Evolutionary conservation across 2,888 invertebrate genomes (phyloP), one percentile per base, ranked within the genome.

Genomic region (Chydorus sphaericus): DNA sequence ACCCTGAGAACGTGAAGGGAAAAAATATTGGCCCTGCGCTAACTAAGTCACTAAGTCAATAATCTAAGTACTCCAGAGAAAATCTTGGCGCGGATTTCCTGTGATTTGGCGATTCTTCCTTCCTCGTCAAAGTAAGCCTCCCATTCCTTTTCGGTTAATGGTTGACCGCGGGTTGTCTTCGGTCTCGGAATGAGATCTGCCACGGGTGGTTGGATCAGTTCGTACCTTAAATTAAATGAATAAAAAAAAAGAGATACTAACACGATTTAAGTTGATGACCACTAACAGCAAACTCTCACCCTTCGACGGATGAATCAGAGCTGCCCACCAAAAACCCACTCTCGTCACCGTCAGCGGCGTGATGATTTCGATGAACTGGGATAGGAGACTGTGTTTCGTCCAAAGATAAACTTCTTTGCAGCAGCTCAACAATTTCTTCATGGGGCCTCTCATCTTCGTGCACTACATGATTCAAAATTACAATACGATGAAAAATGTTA

Each of bases 111-210:
- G 37, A 96, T 78, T 66, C 83, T 76, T 1, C 94, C 94, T 59
- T 88, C 83, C 2, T 79, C 70, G 66, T 88, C 85, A 67, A 85
- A 81, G 63, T 83, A 79, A 54, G 80, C 80, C 8, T 80, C 75
- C 94, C 94, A 97, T 64, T 87, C 85, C 59, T 82, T 80, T 57
- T 77, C 73, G 1, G 79, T 80, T 10, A 94, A 71, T 0, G 90
- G 85, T 14, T 75, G 70, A 10, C 85, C 84, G 70, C 83, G 70
- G n/a, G 77, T 77, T 65, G 82, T 79, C 55, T 74, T 73, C 20
- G 83, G 82, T 48, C 85, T 69, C 0, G 79, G 78, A 1, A 85
- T 84, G 50, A 88, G 70, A n/a, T 79, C 77, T 1, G 79, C 75
- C 56, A 65, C 64, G 36, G 77, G 74, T n/a, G 63, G 61, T 55